phyloP scores from a whole-genome alignment of 2,797 vertebrate genomes.

The Chrysolophus pictus region DNA sequence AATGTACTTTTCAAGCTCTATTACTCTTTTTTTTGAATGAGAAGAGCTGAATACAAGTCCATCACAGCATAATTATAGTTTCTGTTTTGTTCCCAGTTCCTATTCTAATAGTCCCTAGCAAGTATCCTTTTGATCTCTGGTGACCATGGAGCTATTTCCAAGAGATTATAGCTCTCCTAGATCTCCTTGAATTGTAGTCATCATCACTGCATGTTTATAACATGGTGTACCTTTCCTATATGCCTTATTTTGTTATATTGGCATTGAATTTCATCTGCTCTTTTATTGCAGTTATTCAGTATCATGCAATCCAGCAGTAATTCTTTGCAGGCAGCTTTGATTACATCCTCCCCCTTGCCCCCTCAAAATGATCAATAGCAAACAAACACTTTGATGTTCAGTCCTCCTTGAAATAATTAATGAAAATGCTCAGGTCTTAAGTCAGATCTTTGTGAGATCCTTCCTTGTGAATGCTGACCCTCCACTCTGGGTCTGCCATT shows the following conservation, averaged over 20 bases:
- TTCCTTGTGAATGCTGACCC: too few species aligned
- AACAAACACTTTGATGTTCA: neutral
- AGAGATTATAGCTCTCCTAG: neutral
- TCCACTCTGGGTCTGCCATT: neutral
- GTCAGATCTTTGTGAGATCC: neutral
- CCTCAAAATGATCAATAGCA: neutral
- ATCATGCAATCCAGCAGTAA: neutral
- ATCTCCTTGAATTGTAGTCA: neutral
- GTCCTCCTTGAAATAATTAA: neutral
- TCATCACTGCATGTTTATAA: rapidly evolving
- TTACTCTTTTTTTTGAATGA: neutral
- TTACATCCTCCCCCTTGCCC: neutral
- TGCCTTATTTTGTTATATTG: neutral
- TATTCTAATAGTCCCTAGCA: neutral
- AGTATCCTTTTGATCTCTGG: neutral
- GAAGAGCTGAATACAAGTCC: neutral
- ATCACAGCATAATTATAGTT: neutral
- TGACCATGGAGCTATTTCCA: neutral
- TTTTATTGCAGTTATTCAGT: neutral
- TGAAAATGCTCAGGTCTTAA: neutral
- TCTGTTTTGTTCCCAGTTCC: neutral
- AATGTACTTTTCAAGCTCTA: neutral
- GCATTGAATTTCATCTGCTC: neutral
- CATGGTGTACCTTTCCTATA: neutral
- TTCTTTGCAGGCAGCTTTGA: neutral